phyloP scores from a whole-genome alignment of 2,888 invertebrate species.

The Drosophila demipolita region DNA sequence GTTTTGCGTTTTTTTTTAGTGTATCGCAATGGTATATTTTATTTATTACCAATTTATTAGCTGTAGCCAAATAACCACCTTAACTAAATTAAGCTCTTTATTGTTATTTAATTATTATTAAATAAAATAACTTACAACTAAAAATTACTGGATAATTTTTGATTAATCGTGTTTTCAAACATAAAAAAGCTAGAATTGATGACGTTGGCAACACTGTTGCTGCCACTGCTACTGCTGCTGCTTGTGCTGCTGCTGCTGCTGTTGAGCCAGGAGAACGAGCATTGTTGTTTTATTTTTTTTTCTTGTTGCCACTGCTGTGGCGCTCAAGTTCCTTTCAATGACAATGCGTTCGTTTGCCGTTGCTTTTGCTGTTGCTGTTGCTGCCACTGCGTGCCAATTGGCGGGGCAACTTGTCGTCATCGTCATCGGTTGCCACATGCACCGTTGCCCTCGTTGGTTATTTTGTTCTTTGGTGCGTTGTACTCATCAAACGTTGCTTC shows the following conservation, averaged over 20 bases:
- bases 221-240: conserved; percentile 10
- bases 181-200: not conserved
- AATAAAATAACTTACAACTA: not conserved
- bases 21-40: not conserved
- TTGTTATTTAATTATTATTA: not conserved
- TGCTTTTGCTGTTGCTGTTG: not conserved
- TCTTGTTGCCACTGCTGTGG: conserved; percentile 17
- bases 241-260: conserved; percentile 33
- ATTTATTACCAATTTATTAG: not conserved
- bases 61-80: not conserved
- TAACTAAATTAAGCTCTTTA: not conserved
- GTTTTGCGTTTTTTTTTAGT: not conserved
- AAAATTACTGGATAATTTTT: not conserved
- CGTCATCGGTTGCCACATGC: conserved; percentile 26
- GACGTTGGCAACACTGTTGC: conserved; percentile 15
- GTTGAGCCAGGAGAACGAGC: conserved; percentile 7
- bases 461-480: conserved; percentile 60
- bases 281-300: conserved; percentile 48
- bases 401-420: conserved; percentile 53
- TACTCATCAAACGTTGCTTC: conserved; percentile 46
- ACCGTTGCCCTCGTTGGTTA: conserved; percentile 27
- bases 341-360: conserved; percentile 62
- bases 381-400: conserved; percentile 42
- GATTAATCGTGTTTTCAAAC: not conserved
- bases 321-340: conserved; percentile 77